phyloP scores from a whole-genome alignment of 2,113 vertebrate genomes.

The Archilochus colubris region DNA sequence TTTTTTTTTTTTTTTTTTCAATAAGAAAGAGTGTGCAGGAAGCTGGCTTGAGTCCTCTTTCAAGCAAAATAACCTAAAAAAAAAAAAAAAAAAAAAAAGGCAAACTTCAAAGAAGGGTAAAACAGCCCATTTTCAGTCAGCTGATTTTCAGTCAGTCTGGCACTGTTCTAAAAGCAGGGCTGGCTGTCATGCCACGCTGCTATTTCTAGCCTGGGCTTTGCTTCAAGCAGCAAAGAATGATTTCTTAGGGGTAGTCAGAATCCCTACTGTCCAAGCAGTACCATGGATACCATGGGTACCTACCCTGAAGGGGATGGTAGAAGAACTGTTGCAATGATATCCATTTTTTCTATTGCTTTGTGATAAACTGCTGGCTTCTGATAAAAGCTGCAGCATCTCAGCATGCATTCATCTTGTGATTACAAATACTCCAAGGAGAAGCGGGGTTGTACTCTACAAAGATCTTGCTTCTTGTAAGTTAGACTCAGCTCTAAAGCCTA shows the following conservation, averaged over 20 bases:
- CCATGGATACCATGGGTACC: not conserved
- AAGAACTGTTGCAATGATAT: not conserved
- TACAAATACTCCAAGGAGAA: not conserved
- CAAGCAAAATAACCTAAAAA: not conserved
- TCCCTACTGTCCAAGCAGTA: not conserved
- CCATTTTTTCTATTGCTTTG: not conserved
- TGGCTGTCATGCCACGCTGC: not conserved
- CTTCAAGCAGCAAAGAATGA: not conserved
- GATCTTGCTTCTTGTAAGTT: constrained; percentile 38
- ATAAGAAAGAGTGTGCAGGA: not conserved
- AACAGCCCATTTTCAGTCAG: too few relatives aligned
- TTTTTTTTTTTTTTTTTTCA: not conserved
- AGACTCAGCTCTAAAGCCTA: constrained; percentile 44
- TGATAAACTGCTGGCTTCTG: constrained; percentile 43
- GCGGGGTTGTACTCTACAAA: constrained; percentile 21
- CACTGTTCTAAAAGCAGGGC: not conserved
- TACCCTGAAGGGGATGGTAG: not conserved
- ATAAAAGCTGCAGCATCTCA: not conserved
- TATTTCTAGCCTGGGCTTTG: not conserved
- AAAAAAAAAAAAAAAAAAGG: not conserved
- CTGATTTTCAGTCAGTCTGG: not conserved
- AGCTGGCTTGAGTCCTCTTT: not conserved
- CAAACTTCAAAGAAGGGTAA: not conserved
- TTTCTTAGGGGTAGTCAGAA: not conserved
- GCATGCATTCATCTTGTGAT: not conserved